A percentile compares a stretch with the other conserved stretches of the same genome.
Conservation (phyloP, 2,113 vertebrate species). For the Alouatta palliata region DNA sequence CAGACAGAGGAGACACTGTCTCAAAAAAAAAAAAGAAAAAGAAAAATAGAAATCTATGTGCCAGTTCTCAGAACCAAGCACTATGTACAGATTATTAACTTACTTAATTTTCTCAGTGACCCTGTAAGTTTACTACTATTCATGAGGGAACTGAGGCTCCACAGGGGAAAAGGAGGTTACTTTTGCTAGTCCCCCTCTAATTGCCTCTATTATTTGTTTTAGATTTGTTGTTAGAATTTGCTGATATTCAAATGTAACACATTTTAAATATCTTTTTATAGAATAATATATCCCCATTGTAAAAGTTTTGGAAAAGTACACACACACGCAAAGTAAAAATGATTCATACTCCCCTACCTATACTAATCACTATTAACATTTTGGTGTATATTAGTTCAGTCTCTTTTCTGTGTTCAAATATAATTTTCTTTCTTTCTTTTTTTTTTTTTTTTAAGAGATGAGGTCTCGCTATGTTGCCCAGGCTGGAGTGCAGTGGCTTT, state of each 20-base stretch:
- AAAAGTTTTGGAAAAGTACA: slow-evolving; percentile 2
- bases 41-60: not conserved
- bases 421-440: not conserved
- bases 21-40: no score
- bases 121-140: not conserved
- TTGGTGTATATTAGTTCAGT: not conserved
- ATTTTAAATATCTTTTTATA: not conserved
- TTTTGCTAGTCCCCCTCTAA: not conserved
- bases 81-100: not conserved
- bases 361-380: not conserved
- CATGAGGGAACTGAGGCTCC: not conserved
- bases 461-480: no score
- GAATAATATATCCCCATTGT: not conserved
- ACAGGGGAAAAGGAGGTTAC: not conserved
- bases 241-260: not conserved
- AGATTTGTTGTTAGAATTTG: not conserved
- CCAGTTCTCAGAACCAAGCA: not conserved
- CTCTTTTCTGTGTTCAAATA: not conserved
- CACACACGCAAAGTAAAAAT: not conserved
- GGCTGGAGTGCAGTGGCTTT: no score
- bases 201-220: not conserved
- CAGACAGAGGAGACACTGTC: no score
- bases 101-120: not conserved
- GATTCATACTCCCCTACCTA: not conserved
- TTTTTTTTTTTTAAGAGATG: no score